Evolutionary conservation across 2,797 vertebrate genomes (phyloP).

Genomic region (Diglossa cyanea): DNA sequence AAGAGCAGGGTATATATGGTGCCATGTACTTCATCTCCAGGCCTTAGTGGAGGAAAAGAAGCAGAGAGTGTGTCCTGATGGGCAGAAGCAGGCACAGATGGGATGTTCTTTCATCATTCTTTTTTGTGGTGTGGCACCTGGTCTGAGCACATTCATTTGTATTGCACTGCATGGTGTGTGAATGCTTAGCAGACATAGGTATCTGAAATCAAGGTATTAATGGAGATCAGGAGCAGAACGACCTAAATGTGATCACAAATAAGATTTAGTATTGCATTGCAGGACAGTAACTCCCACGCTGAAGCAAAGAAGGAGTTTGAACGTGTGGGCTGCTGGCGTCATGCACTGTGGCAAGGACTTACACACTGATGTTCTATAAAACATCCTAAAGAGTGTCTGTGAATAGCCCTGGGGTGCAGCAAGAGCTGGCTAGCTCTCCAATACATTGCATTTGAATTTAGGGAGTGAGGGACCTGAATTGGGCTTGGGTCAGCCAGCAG

Average conservation of each 20-base stretch:
- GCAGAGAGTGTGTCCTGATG: neutral
- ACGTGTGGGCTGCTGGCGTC: neutral
- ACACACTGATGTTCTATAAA: neutral
- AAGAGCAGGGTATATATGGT: neutral
- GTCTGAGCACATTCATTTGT: neutral
- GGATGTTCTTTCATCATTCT: neutral
- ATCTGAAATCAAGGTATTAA: neutral
- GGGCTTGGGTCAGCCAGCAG: neutral
- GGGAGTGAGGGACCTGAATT: neutral
- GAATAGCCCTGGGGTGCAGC: neutral
- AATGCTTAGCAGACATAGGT: neutral
- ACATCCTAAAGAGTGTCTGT: neutral
- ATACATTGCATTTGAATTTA: neutral
- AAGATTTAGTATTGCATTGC: neutral
- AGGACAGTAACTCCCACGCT: neutral
- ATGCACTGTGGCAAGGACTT: neutral
- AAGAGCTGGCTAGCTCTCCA: neutral
- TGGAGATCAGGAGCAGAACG: neutral
- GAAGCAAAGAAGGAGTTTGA: neutral
- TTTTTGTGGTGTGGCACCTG: neutral
- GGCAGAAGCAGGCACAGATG: neutral
- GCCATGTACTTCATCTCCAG: neutral
- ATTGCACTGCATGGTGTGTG: fast-evolving
- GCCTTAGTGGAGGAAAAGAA: neutral
- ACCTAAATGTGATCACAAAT: neutral